A percentile compares a stretch with the other conserved stretches of the same genome.
Evolutionary conservation across 2,888 invertebrate species (phyloP).

Genomic region (Tiliacea citrago): DNA sequence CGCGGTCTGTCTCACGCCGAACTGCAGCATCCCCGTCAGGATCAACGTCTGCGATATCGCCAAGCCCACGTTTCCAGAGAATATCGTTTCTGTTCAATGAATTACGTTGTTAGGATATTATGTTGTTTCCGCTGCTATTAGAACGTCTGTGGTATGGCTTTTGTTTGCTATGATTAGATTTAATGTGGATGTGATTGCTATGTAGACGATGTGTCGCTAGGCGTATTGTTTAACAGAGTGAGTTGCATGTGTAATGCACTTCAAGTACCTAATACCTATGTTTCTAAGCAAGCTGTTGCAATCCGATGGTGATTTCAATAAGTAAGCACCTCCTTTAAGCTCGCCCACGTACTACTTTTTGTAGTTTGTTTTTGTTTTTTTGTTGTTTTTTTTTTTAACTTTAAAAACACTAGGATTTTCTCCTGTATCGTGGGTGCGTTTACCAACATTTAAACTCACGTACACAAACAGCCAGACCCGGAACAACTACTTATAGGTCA

Average conservation of each 20-base stretch:
- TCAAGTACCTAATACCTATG: conserved; percentile 4
- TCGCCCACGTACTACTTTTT: too few species aligned
- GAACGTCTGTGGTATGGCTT: conserved; percentile 2
- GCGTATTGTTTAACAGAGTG: not conserved
- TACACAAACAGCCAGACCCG: too few species aligned
- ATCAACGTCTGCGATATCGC: conserved; percentile 93
- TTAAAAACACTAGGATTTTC: too few species aligned
- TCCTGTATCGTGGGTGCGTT: too few species aligned
- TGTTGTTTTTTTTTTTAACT: too few species aligned
- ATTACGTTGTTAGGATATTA: conserved; percentile 24
- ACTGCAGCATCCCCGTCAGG: conserved; percentile 93
- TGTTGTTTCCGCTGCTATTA: conserved; percentile 32
- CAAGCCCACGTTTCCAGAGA: conserved; percentile 93
- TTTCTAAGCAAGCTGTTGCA: not conserved
- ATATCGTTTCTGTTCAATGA: conserved; percentile 82
- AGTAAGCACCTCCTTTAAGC: too few species aligned
- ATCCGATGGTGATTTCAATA: not conserved
- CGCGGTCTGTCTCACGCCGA: conserved; percentile 92
- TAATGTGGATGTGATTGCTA: conserved; percentile 32
- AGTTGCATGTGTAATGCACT: not conserved
- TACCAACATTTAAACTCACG: too few species aligned
- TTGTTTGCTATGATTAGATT: conserved; percentile 25
- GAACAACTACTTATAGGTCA: too few species aligned
- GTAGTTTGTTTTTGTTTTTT: too few species aligned
- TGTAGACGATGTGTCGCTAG: not conserved